Percentiles rank a stretch among this genome's conserved stretches.
Conservation (phyloP, 1,140 invertebrate genomes). For the Monochamus saltuarius region DNA sequence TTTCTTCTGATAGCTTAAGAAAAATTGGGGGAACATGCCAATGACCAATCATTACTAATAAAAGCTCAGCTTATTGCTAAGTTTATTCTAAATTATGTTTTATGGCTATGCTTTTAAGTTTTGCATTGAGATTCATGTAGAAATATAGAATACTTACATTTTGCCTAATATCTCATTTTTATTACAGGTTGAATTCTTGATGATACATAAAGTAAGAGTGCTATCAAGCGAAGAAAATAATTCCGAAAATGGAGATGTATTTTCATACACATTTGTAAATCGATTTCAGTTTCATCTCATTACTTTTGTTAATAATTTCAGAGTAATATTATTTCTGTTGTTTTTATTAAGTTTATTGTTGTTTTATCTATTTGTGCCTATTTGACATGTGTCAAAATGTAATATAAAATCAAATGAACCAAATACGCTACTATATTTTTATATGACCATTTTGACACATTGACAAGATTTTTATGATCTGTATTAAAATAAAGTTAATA, state of each 20-base stretch:
- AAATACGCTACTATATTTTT: too few relatives aligned
- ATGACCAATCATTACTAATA: too few relatives aligned
- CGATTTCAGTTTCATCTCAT: conserved; percentile 16
- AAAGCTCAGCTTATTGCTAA: neutral
- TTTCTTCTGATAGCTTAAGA: neutral
- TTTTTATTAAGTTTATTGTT: conserved; percentile 34
- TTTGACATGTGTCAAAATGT: conserved; percentile 2
- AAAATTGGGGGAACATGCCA: too few relatives aligned
- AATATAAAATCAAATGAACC: too few relatives aligned
- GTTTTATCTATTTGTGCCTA: conserved; percentile 25
- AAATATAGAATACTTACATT: neutral
- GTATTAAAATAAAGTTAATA: too few relatives aligned
- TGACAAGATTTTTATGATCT: too few relatives aligned
- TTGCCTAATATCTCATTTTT: conserved; percentile 2
- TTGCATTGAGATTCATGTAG: too few relatives aligned
- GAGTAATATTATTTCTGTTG: conserved; percentile 30
- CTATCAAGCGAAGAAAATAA: conserved; percentile 20
- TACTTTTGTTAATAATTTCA: conserved; percentile 26
- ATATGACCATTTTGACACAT: too few relatives aligned
- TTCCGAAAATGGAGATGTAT: conserved; percentile 12
- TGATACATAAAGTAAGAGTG: conserved; percentile 29
- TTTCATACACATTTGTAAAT: conserved; percentile 22
- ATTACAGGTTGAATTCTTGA: conserved; percentile 44
- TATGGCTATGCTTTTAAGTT: too few relatives aligned
- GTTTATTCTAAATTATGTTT: neutral